A percentile compares a stretch with the other conserved stretches of the same genome.
Evolutionary conservation across 2,797 vertebrate species (phyloP).

Genomic region (Dendrocincla fuliginosa): DNA sequence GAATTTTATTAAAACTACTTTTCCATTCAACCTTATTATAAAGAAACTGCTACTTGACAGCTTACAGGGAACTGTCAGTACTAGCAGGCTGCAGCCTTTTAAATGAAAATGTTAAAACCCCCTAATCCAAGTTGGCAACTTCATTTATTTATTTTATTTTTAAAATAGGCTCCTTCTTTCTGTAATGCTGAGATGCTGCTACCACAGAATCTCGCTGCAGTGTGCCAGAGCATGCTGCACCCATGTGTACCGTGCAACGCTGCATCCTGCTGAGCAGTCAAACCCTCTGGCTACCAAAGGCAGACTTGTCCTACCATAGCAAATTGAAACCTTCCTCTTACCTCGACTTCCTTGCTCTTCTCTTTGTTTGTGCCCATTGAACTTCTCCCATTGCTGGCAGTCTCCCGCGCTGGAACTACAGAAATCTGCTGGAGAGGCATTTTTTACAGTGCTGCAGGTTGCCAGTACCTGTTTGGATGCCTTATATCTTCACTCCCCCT

Average conservation of each 20-base stretch:
- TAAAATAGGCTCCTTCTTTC: background rate
- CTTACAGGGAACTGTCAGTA: background rate
- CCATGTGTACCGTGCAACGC: background rate
- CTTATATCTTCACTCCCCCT: slow-evolving; percentile 74
- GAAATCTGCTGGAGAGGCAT: slow-evolving; percentile 96
- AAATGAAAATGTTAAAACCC: background rate
- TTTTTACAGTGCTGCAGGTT: slow-evolving; percentile 73
- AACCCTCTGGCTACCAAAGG: background rate
- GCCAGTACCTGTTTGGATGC: slow-evolving; percentile 73
- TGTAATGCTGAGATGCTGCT: background rate
- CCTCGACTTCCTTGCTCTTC: slow-evolving; percentile 86
- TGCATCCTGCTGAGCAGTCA: background rate
- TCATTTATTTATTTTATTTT: background rate
- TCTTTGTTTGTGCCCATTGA: slow-evolving; percentile 85
- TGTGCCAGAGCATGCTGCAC: background rate
- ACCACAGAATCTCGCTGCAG: background rate
- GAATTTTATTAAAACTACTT: background rate
- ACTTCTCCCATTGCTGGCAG: slow-evolving; percentile 81
- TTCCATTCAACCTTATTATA: background rate
- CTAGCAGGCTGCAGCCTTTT: background rate
- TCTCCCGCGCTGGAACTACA: slow-evolving; percentile 88
- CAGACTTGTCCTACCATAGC: background rate
- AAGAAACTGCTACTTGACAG: background rate
- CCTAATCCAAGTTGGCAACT: background rate
- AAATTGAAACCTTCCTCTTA: slow-evolving; percentile 71